Base-by-base conservation (phyloP, 2,113 vertebrate species). In the Calyptommatus sinebrachiatus region DNA sequence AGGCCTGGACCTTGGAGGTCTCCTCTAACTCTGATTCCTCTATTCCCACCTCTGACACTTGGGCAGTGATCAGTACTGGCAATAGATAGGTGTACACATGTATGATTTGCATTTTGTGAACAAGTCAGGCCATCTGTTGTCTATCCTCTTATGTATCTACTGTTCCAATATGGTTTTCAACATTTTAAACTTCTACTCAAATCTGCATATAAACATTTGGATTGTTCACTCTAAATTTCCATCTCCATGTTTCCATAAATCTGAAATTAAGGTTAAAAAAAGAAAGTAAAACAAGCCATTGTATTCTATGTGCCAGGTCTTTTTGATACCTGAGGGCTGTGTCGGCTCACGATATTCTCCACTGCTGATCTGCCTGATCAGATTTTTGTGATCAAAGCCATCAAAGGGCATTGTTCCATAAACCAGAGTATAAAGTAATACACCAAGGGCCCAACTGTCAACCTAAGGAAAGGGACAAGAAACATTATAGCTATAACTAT, bases 351-450 rank as follows among this genome's bases (percentile, higher is more conserved):
- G 96, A 94, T 99, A 99, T 72, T 99, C 98, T 86, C 98, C 98
- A 14, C 96, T 99, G 96, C 97, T 99, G 92, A 99, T 99, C 95
- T 99, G 98, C 79, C 97, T 96, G 88, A 99, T 99, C 92, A 99
- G 97, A 92, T 97, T 98, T 92, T 97, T 98, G 94, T 99, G 98
- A 94, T 99, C 97, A 1, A 97, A 98, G 80, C 98, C 98, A 86
- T 99, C 98, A 80, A 99, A 99, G 48, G 98, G 98, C 98, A 99
- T 99, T 0, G 97, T 98, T 89, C 98, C 98, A 63, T 99, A 99
- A 80, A 99, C 97, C 80, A 99, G 95, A 62, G 98, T 99, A 88
- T 99, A 99, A 88, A 99, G 96, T 92, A 99, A 93, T 73, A 99
- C 98, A 26, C 98, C 98, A 20, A 99, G 95, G 83, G 98, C 98